Evolutionary conservation across 2,113 vertebrate genomes (phyloP), one percentile per base, ranked within the genome.

Genomic region (Dicaeum eximium): DNA sequence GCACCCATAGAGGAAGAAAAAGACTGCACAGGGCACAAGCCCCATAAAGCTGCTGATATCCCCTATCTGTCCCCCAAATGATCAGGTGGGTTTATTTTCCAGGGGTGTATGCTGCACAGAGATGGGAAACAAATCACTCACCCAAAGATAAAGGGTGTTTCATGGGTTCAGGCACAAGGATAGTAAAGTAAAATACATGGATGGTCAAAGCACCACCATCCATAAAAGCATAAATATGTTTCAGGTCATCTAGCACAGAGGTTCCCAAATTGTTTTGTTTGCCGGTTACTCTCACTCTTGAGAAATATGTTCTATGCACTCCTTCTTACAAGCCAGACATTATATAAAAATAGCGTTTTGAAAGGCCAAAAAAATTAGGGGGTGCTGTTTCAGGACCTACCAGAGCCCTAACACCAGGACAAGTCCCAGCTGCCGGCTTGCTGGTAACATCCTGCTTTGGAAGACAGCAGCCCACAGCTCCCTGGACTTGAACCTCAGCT

Each of bases 161-260:
- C 48, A 67, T 22, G 79, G 57, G 38, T 58, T 74, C 23, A 45
- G 48, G 48, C 14, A 54, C 30, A 64, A 74, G 24, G 8, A 47
- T 5, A 9, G 8, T 20, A 35, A 79, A 75, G 31, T 33, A 79
- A 90, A 92, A 71, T 9, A 57, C 11, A 37, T 0, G 13, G 25
- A 62, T 2, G 1, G 40, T 70, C 38, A 56, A 66, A 44, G 30
- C 44, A 80, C 85, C 0, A 0, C 16, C 16, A 24, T 67, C 64
- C 40, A 64, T 72, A 44, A 80, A 86, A 88, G 22, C 17, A 48
- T 45, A 40, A 73, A 84, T 24, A 66, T 31, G 13, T 58, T 91
- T 87, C n/a, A 73, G 37, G 42, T 57, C 67, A 83, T 37, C 19
- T 40, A 57, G 25, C 31, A 53, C 28, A 13, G 37, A 83, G 22